Percentiles rank a stretch among this genome's conserved stretches.
phyloP scores from a whole-genome alignment of 2,797 vertebrate species.

The Typhlichthys subterraneus region DNA sequence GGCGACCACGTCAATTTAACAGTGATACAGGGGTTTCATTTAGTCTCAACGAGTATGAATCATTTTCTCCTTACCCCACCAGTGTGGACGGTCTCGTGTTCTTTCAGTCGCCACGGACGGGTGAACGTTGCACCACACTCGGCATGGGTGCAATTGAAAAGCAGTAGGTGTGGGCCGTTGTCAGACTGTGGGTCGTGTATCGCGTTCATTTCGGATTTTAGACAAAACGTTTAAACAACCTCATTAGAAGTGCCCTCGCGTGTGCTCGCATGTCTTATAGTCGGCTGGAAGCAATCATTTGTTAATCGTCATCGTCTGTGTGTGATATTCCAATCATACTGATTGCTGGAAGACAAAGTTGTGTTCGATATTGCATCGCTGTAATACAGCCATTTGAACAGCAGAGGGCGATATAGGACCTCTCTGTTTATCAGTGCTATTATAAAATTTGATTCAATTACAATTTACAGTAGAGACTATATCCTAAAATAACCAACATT shows the following conservation, averaged over 20 bases:
- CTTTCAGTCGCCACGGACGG: slow-evolving; percentile 64
- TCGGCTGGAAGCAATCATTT: slow-evolving; percentile 14
- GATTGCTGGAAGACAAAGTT: not conserved
- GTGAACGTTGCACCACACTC: slow-evolving; percentile 72
- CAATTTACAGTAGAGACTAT: not conserved
- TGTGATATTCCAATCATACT: not conserved
- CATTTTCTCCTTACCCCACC: slow-evolving; percentile 63
- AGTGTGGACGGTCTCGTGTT: slow-evolving; percentile 72
- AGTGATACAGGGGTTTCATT: too few relatives aligned
- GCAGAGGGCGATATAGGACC: slow-evolving; percentile 43
- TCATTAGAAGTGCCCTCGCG: not conserved
- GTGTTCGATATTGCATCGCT: not conserved
- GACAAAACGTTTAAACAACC: not conserved
- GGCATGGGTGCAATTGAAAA: slow-evolving; percentile 55
- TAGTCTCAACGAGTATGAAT: too few relatives aligned
- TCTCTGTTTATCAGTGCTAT: too few relatives aligned
- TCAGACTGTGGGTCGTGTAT: not conserved
- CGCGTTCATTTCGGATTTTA: slow-evolving; percentile 48
- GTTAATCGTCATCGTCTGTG: slow-evolving; percentile 26
- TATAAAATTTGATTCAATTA: too few relatives aligned
- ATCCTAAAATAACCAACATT: too few relatives aligned
- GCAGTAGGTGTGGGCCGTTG: slow-evolving; percentile 6
- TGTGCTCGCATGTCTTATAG: slow-evolving; percentile 38
- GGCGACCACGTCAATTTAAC: too few relatives aligned
- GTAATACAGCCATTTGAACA: slow-evolving; percentile 33